Conservation (phyloP, 2,797 vertebrate species). For the Coregonus ussuriensis region DNA sequence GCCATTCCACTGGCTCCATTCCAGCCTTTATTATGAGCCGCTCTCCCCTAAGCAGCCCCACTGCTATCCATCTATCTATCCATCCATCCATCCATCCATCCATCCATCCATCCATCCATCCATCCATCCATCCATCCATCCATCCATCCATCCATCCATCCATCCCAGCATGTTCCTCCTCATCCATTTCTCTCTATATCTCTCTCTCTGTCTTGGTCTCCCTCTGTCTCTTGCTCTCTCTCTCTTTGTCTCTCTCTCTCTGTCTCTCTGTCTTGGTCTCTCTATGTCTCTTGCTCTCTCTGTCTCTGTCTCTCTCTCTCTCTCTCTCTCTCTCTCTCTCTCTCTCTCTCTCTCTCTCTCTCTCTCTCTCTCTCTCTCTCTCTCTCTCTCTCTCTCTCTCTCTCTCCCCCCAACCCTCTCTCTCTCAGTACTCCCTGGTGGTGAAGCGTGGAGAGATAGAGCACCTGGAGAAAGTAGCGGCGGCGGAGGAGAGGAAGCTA, state of each 20-base stretch:
- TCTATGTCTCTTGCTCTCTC: background rate
- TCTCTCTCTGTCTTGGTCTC: background rate
- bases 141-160: background rate
- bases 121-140: too few species aligned
- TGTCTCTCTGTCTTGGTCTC: background rate
- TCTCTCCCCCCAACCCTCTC: background rate
- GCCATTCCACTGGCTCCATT: too few species aligned
- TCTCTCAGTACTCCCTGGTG: constrained; percentile 76
- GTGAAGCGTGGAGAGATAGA: constrained; percentile 80
- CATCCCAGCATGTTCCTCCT: background rate
- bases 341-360: too few species aligned
- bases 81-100: too few species aligned
- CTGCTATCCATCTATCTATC: background rate
- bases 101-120: too few species aligned
- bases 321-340: too few species aligned
- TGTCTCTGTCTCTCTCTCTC: too few species aligned
- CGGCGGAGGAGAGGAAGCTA: constrained; percentile 77
- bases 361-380: too few species aligned
- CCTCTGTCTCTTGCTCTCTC: background rate
- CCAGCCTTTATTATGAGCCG: too few species aligned
- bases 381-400: too few species aligned
- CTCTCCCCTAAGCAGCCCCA: too few species aligned
- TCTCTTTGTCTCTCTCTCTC: background rate
- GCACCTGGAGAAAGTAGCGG: constrained; percentile 73
- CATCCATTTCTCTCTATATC: background rate